Evolutionary conservation across 1,140 invertebrate species (phyloP), one percentile per base, ranked within the genome.

Genomic region (Sycobia sp.): DNA sequence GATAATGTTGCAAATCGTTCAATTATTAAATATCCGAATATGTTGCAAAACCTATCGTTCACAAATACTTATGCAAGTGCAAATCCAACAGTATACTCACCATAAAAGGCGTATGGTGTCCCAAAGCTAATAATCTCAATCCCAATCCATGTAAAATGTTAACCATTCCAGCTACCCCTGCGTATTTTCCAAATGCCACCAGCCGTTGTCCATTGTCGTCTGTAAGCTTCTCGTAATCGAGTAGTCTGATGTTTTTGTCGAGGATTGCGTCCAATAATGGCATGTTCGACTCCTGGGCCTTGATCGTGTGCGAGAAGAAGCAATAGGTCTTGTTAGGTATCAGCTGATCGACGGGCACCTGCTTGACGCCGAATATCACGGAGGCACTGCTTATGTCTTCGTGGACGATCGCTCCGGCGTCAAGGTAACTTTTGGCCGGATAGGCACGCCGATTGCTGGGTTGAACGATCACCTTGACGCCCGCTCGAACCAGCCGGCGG

Each of bases 51-150:
- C n/a, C n/a, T n/a, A n/a, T n/a, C n/a, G n/a, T n/a, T n/a, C n/a
- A n/a, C n/a, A n/a, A n/a, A n/a, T n/a, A n/a, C n/a, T n/a, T n/a
- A n/a, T n/a, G n/a, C n/a, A 32, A 32, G 29, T 11, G 29, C 5
- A 32, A 32, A 32, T 32, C 29, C 29, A 32, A 32, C 29, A 11
- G 29, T 32, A 32, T 32, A 7, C 36, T 69, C 84, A 94, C 92
- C 96, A 99, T 98, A 74, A 99, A 99, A 0, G 97, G 97, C 0
- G 98, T 99, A 74, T 99, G 97, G 81, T 99, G 97, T 2, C 97
- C 98, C 4, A 99, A 76, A 0, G 97, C 98, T 32, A 99, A 77
- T 0, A 99, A 83, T 43, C 98, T 83, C 1, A 99, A 83, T 3
- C 97, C 97, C 11, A 99, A 80, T 3, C 98, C 97, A 74, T 99